Evolutionary conservation across 2,888 invertebrate species (phyloP).

Genomic region (Scaptomyza caliginosa): DNA sequence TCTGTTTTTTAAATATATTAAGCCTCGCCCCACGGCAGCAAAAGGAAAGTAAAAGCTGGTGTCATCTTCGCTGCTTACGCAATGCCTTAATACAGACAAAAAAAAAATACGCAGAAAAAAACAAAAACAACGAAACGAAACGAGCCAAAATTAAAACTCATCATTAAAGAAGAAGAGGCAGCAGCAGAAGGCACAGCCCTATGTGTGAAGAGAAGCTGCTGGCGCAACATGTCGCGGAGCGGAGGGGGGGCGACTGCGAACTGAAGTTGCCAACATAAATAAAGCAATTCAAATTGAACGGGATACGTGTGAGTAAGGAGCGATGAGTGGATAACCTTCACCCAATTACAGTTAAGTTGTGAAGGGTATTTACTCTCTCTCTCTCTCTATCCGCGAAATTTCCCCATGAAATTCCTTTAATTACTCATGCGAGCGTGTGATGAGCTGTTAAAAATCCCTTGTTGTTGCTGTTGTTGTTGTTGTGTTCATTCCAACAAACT

Average conservation of each 20-base stretch:
- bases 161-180: too few relatives aligned
- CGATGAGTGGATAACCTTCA: constrained; percentile 57
- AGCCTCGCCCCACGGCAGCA: constrained; percentile 22
- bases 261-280: constrained; percentile 15
- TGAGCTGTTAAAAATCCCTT: not conserved
- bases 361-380: not conserved
- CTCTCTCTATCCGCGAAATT: not conserved
- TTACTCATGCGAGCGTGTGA: not conserved
- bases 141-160: constrained; percentile 62
- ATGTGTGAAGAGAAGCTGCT: constrained; percentile 35
- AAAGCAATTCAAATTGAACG: constrained; percentile 12
- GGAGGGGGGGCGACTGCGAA: too few relatives aligned
- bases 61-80: constrained; percentile 70
- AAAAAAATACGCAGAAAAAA: constrained; percentile 13
- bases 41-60: constrained; percentile 74
- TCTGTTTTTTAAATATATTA: too few relatives aligned
- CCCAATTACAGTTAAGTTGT: constrained; percentile 35
- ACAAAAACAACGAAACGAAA: constrained; percentile 30
- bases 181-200: constrained; percentile 39
- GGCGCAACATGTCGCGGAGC: too few relatives aligned
- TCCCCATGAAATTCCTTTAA: not conserved
- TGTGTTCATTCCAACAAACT: not conserved
- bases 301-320: constrained; percentile 35
- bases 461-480: not conserved
- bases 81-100: constrained; percentile 34